Percentiles rank a stretch among this genome's conserved stretches.
phyloP scores from a whole-genome alignment of 2,113 vertebrate species.

The Serinus canaria region DNA sequence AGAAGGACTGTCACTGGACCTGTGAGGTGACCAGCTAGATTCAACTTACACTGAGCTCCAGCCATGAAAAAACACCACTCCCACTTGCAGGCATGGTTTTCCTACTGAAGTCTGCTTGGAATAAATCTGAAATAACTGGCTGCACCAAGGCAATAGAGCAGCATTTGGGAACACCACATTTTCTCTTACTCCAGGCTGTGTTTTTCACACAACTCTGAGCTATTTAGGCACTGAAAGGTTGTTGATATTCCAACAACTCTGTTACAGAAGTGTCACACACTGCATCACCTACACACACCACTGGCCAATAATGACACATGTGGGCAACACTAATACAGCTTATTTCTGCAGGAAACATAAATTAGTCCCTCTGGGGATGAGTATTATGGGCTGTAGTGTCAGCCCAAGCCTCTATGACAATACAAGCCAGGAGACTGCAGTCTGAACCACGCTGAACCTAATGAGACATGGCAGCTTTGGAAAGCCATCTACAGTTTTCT shows the following conservation, averaged over 20 bases:
- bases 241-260: not conserved
- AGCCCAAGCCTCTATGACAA: constrained; percentile 28
- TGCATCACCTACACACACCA: not conserved
- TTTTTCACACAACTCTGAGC: not conserved
- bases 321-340: not conserved
- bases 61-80: not conserved
- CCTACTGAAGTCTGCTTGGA: not conserved
- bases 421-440: constrained; percentile 24
- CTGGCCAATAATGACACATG: not conserved
- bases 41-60: not conserved
- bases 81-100: not conserved
- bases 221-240: not conserved
- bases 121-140: not conserved
- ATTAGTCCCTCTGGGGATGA: constrained; percentile 15
- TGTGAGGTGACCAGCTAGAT: not conserved
- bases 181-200: not conserved
- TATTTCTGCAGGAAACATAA: constrained; percentile 36
- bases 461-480: constrained; percentile 62
- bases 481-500: constrained; percentile 57
- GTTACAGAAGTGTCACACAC: not conserved
- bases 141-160: not conserved
- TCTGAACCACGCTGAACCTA: constrained; percentile 34
- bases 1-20: not conserved
- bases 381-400: constrained; percentile 30
- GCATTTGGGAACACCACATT: not conserved